These are phyloP conservation scores for Trichogramma evanescens DNA, from an alignment of 2,888 invertebrate species.

Conservation along the genomic window DNA sequence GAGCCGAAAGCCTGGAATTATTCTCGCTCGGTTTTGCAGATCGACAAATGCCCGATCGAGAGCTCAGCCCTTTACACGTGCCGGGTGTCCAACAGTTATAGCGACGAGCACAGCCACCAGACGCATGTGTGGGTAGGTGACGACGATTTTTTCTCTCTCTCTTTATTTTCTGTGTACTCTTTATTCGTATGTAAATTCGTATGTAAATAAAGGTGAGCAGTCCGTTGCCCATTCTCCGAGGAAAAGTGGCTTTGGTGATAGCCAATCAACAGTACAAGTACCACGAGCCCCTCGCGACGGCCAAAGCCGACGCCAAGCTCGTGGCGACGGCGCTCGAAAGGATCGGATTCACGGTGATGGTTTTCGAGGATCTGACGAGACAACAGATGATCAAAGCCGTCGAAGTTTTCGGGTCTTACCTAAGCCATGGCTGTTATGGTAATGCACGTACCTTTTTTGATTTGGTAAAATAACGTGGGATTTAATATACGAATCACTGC, in stretches of 20 bases:
- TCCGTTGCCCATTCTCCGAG: no score
- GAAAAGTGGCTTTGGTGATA: slow-evolving; percentile 40
- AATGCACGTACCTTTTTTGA: background rate
- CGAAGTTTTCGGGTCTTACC: slow-evolving; percentile 31
- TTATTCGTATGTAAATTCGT: no score
- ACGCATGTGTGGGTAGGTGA: no score
- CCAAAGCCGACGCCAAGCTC: slow-evolving; percentile 37
- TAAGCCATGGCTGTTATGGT: slow-evolving; percentile 41
- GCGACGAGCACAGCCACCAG: slow-evolving; percentile 22
- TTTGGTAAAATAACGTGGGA: background rate
- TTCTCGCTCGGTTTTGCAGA: no score
- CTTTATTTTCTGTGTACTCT: no score
- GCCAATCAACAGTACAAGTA: slow-evolving; percentile 37
- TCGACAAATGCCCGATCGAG: no score
- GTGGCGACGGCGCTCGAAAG: slow-evolving; percentile 32
- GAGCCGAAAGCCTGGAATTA: no score
- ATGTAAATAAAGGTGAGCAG: no score
- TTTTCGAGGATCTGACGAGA: slow-evolving; percentile 36
- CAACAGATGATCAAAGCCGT: slow-evolving; percentile 40
- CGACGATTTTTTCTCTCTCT: no score
- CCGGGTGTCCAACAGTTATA: slow-evolving; percentile 30
- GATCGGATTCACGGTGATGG: slow-evolving; percentile 40
- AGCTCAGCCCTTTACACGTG: slow-evolving; percentile 25
- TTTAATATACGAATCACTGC: slow-evolving; percentile 5
- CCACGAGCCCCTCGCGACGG: slow-evolving; percentile 31